These are phyloP conservation scores for Araneus ventricosus DNA, from an alignment of 1,140 invertebrate species.

Conservation along the genomic window DNA sequence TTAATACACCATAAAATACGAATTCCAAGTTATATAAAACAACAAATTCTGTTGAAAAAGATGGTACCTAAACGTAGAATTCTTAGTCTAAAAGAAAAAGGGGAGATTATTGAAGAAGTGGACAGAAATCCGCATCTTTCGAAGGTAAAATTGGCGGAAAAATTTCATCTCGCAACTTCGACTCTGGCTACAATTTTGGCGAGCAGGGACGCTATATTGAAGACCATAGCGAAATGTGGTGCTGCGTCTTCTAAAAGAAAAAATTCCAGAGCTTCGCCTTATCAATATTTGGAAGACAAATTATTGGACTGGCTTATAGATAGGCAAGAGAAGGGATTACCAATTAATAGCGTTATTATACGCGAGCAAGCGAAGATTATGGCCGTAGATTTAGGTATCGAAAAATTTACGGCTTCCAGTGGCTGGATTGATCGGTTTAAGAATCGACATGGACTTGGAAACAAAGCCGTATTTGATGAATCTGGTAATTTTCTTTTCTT, in stretches of 20 bases:
- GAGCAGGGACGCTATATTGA: neutral
- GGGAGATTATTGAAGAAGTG: neutral
- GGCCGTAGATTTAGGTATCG: neutral
- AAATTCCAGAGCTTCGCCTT: neutral
- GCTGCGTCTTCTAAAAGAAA: neutral
- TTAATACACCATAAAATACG: too few species aligned
- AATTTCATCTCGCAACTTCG: neutral
- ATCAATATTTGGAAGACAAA: neutral
- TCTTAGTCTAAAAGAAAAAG: neutral
- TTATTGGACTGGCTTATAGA: slow-evolving; percentile 15
- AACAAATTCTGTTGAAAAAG: neutral
- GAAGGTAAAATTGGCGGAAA: neutral
- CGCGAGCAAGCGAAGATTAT: neutral
- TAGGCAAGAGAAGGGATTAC: neutral
- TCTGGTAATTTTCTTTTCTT: neutral
- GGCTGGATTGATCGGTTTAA: slow-evolving; percentile 32
- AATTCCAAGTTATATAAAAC: too few species aligned
- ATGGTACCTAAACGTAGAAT: neutral
- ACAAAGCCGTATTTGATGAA: neutral
- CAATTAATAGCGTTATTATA: neutral
- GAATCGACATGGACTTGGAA: neutral
- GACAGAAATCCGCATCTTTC: neutral
- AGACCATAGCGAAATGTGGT: neutral
- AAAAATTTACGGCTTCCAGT: neutral
- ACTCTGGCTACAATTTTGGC: neutral